Conservation (phyloP, 2,888 invertebrate genomes). For the Lordiphosa fenestrarum region DNA sequence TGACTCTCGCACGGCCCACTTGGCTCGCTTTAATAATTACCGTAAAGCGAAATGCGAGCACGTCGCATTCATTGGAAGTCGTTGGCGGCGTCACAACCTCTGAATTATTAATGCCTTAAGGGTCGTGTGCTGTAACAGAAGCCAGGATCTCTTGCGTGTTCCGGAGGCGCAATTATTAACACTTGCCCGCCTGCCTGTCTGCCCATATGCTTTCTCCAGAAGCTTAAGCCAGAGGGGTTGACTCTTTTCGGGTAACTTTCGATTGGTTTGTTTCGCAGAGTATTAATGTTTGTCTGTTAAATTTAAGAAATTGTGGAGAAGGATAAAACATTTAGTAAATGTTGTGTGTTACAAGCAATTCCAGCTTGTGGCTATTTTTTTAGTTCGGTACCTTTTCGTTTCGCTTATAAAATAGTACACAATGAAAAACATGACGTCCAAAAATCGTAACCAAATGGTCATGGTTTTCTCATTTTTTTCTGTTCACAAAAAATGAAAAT, state of each 20-base stretch:
- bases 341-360: background rate
- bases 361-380: too few species aligned
- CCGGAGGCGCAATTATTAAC: constrained; percentile 44
- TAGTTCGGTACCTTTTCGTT: too few species aligned
- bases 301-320: too few species aligned
- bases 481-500: too few species aligned
- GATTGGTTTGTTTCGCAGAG: too few species aligned
- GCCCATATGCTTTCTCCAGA: constrained; percentile 2
- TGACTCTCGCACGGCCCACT: constrained; percentile 18
- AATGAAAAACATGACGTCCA: too few species aligned
- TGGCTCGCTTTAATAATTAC: constrained; percentile 41
- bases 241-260: too few species aligned
- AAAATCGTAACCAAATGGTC: too few species aligned
- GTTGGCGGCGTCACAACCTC: constrained; percentile 23
- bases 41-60: constrained; percentile 32
- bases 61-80: constrained; percentile 32
- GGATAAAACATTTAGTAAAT: background rate
- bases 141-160: constrained; percentile 2
- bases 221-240: background rate
- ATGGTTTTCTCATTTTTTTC: too few species aligned
- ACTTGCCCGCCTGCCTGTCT: constrained; percentile 32
- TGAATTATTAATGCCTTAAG: constrained; percentile 44
- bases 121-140: constrained; percentile 18
- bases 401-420: too few species aligned
- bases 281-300: too few species aligned